These are phyloP conservation scores for Trididemnum miniatum DNA, from an alignment of 23 tunicate genomes.

Conservation along the genomic window DNA sequence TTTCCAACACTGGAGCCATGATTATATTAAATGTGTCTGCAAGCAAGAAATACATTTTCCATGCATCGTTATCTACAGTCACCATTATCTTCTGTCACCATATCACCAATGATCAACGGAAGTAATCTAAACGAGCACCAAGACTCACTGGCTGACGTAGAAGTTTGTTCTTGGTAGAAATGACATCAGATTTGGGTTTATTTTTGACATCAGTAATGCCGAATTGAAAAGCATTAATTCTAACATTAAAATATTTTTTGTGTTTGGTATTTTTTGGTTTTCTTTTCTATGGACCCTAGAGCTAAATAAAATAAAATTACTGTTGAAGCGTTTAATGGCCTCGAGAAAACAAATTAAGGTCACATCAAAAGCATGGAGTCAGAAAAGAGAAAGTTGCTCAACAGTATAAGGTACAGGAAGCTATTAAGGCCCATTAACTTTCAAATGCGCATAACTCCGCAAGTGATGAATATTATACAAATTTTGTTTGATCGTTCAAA, in stretches of 20 bases:
- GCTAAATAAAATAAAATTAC: too few species aligned
- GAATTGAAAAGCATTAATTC: constrained; percentile 11
- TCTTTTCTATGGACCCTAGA: too few species aligned
- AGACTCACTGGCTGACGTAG: constrained; percentile 23
- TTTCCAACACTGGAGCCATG: background rate
- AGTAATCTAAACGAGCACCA: constrained; percentile 38
- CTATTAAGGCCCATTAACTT: too few species aligned
- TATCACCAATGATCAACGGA: constrained; percentile 38
- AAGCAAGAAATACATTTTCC: constrained; percentile 32
- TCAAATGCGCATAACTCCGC: too few species aligned
- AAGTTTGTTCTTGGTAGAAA: background rate
- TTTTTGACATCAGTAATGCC: constrained; percentile 26
- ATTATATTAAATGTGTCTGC: constrained; percentile 31
- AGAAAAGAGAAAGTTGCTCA: too few species aligned
- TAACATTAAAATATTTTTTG: constrained; percentile 18
- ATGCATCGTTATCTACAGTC: background rate
- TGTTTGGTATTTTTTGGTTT: too few species aligned
- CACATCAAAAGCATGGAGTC: too few species aligned
- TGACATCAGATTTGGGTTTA: constrained; percentile 34
- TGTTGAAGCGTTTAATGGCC: too few species aligned
- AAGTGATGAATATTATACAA: too few species aligned
- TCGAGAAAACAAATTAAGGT: too few species aligned
- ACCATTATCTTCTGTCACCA: constrained; percentile 8
- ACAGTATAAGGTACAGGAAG: too few species aligned
- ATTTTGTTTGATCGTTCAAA: too few species aligned